A percentile compares a stretch with the other conserved stretches of the same genome.
Conservation (phyloP, 2,113 vertebrate species). For the Aspidoscelis tigris region DNA sequence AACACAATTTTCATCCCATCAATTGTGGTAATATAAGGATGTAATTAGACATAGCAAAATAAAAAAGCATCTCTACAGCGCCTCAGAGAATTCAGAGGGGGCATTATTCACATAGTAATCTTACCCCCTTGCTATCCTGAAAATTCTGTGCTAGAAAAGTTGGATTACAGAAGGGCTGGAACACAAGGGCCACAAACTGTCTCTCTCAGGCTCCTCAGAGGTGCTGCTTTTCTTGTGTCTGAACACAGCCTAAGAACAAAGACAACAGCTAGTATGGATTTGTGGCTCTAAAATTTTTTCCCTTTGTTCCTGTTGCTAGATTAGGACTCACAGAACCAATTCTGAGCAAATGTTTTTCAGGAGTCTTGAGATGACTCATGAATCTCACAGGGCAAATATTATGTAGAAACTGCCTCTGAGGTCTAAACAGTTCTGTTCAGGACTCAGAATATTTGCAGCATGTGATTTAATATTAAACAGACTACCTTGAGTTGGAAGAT, state of each 20-base stretch:
- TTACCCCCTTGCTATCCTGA: too few species aligned
- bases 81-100: neutral
- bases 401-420: neutral
- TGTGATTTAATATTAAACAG: neutral
- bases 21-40: neutral
- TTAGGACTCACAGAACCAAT: neutral
- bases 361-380: neutral
- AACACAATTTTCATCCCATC: neutral
- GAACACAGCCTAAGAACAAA: too few species aligned
- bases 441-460: neutral
- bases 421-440: neutral
- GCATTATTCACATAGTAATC: neutral
- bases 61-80: neutral
- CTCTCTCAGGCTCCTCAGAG: too few species aligned
- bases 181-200: too few species aligned
- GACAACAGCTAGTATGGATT: neutral
- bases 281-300: neutral
- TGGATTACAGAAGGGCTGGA: too few species aligned
- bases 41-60: neutral
- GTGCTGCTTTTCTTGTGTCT: too few species aligned
- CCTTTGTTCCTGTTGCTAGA: neutral
- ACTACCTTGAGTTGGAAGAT: neutral
- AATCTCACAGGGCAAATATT: neutral
- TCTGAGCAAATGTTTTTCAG: neutral
- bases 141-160: too few species aligned